A percentile compares a stretch with the other conserved stretches of the same genome.
phyloP scores from a whole-genome alignment of 2,888 invertebrate species.

The Lithophane leautieri region DNA sequence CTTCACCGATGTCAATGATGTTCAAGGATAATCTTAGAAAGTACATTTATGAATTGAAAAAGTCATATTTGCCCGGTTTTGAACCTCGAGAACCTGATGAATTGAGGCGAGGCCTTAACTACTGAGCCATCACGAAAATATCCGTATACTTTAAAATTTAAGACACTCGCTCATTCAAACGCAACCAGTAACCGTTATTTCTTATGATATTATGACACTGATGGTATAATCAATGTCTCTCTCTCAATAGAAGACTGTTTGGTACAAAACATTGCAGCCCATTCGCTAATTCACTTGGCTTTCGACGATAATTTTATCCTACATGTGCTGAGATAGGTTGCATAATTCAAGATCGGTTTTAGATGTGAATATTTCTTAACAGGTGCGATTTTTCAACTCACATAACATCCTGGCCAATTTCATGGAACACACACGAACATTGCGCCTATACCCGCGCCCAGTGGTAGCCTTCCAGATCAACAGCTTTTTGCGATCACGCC shows the following conservation, averaged over 20 bases:
- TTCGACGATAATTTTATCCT: neutral
- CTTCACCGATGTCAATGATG: too few relatives aligned
- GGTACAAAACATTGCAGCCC: neutral
- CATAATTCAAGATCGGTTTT: neutral
- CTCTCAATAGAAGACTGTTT: neutral
- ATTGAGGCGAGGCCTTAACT: neutral
- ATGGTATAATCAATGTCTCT: neutral
- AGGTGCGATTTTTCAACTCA: conserved; percentile 99
- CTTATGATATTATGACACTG: neutral
- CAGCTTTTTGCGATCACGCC: conserved; percentile 98
- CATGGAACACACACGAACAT: conserved; percentile 98
- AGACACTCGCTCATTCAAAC: neutral
- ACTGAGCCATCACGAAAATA: neutral
- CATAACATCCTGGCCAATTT: conserved; percentile 99
- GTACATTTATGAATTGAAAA: too few relatives aligned
- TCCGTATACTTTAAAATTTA: neutral
- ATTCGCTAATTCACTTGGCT: neutral
- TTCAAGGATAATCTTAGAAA: too few relatives aligned
- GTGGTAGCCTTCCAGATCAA: conserved; percentile 99
- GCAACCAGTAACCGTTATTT: neutral
- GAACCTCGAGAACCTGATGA: too few relatives aligned
- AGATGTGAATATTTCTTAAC: conserved; percentile 47
- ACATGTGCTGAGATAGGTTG: neutral
- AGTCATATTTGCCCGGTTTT: too few relatives aligned
- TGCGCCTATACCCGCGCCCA: conserved; percentile 98